Conservation (phyloP, 2,113 vertebrate genomes). For the Candoia aspera region DNA sequence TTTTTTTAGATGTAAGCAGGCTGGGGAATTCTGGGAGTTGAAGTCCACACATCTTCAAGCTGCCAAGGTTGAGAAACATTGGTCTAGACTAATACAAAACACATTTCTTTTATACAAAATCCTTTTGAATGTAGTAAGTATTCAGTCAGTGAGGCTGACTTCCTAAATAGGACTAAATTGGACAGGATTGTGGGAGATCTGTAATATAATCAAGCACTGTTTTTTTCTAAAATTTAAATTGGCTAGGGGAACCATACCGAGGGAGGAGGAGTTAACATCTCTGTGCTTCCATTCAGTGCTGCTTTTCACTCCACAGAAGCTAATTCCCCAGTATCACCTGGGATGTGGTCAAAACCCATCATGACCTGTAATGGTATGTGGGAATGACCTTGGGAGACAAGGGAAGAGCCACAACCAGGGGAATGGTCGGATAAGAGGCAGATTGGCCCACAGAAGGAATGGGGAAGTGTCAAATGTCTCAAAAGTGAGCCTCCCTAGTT, state of each 20-base stretch:
- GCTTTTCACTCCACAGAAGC: neutral
- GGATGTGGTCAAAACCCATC: neutral
- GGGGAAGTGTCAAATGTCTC: neutral
- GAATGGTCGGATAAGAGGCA: neutral
- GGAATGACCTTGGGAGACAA: neutral
- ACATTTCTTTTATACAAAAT: neutral
- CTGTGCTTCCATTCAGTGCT: too few species aligned
- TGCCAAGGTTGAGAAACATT: too few species aligned
- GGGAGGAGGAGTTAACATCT: neutral
- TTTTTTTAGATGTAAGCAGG: neutral
- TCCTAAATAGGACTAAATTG: too few species aligned
- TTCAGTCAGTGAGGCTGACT: too few species aligned
- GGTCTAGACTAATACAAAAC: neutral
- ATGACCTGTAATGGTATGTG: neutral
- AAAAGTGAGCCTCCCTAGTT: neutral
- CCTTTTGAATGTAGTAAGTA: neutral
- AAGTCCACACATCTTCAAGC: too few species aligned
- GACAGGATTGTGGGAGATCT: too few species aligned
- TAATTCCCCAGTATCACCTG: neutral
- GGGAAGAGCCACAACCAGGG: neutral
- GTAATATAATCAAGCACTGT: too few species aligned
- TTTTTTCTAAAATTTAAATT: too few species aligned
- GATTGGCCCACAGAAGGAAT: neutral
- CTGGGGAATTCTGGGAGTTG: too few species aligned
- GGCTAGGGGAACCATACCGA: neutral